Conservation (phyloP, 2,888 invertebrate genomes). For the Onchidella celtica region DNA sequence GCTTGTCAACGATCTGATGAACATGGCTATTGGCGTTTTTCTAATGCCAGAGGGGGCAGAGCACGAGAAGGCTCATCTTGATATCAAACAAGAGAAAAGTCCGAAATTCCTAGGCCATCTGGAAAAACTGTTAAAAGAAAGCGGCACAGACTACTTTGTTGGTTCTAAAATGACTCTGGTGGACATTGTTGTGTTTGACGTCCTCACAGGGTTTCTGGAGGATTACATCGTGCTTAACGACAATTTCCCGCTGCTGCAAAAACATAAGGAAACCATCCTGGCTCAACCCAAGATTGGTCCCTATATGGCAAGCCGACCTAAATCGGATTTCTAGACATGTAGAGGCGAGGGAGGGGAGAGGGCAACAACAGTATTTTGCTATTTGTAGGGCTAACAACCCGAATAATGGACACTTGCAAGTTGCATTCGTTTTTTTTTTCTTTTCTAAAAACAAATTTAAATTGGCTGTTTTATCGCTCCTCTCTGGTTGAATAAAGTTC, state of each 20-base stretch:
- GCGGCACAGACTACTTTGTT: conserved; percentile 9
- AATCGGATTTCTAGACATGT: too few species aligned
- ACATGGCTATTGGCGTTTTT: not conserved
- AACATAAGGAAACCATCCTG: not conserved
- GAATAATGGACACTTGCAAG: too few species aligned
- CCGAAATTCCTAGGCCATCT: conserved; percentile 14
- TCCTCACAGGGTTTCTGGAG: conserved; percentile 1
- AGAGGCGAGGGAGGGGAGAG: too few species aligned
- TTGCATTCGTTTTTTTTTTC: too few species aligned
- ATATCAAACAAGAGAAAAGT: not conserved
- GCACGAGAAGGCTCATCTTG: not conserved
- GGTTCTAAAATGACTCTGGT: conserved; percentile 10
- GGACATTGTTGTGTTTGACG: conserved; percentile 25
- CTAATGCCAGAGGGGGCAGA: not conserved
- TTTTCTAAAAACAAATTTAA: too few species aligned
- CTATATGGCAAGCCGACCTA: conserved; percentile 5
- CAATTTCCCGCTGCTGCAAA: conserved; percentile 15
- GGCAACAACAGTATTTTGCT: too few species aligned
- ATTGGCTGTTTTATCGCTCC: too few species aligned
- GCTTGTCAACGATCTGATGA: conserved; percentile 44
- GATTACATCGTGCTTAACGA: not conserved
- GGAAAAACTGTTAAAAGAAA: conserved; percentile 14
- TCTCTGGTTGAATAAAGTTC: too few species aligned
- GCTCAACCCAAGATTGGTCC: conserved; percentile 7
- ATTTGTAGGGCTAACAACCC: too few species aligned